Conservation (phyloP, 2,797 vertebrate species). For the Bothrops alternatus region DNA sequence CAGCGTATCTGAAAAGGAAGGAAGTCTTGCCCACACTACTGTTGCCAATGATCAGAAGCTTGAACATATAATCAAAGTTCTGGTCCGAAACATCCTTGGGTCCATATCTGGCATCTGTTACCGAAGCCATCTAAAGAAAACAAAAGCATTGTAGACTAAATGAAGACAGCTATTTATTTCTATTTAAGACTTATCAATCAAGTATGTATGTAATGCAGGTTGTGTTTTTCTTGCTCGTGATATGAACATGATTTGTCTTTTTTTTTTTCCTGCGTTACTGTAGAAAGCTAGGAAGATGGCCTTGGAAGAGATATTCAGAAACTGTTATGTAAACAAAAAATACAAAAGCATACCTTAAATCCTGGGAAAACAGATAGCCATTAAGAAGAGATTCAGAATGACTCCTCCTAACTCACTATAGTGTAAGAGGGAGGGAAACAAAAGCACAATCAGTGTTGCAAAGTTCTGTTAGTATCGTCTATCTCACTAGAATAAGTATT, state of each 20-base stretch:
- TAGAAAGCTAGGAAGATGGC: not conserved
- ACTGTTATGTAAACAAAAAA: not conserved
- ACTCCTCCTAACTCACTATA: not conserved
- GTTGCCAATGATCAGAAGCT: constrained; percentile 95
- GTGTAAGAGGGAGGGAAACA: not conserved
- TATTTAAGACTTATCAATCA: not conserved
- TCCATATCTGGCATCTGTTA: constrained; percentile 86
- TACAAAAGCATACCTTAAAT: not conserved
- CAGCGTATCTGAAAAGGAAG: constrained; percentile 93
- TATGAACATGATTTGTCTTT: not conserved
- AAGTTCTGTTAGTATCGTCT: not conserved
- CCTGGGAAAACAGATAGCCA: not conserved
- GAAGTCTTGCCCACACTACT: constrained; percentile 97
- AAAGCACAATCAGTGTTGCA: not conserved
- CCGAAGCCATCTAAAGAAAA: constrained; percentile 89
- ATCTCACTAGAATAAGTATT: not conserved
- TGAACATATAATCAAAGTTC: constrained; percentile 99
- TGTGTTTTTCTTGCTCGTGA: not conserved
- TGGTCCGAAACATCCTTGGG: constrained; percentile 93
- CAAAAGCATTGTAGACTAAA: constrained; percentile 19
- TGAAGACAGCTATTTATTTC: not conserved
- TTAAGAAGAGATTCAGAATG: not conserved
- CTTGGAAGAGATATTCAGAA: not conserved
- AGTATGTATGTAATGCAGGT: not conserved
- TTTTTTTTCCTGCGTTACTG: not conserved